Conservation (phyloP, 2,113 vertebrate species). For the Antechinus stuartii region DNA sequence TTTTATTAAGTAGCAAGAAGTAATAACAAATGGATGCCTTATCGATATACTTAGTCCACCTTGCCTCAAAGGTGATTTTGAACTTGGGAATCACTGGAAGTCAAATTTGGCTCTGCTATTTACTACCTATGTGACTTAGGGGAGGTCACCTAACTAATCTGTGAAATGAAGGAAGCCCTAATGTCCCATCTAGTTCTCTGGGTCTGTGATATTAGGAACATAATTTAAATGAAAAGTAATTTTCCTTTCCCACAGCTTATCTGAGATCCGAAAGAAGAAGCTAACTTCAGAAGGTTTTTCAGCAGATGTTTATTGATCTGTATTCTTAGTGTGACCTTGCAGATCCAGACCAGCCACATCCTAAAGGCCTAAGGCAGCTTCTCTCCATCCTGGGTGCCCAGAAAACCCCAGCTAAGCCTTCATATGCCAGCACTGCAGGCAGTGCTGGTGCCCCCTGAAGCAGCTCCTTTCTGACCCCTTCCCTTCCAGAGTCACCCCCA, state of each 20-base stretch:
- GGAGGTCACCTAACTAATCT: background rate
- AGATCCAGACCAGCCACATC: background rate
- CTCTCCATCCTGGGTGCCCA: background rate
- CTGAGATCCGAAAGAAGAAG: background rate
- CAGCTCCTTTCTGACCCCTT: background rate
- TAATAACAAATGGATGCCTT: background rate
- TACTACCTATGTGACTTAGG: background rate
- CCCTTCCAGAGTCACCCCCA: background rate
- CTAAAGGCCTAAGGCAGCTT: background rate
- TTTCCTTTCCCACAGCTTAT: background rate
- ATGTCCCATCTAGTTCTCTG: background rate
- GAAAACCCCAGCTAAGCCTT: background rate
- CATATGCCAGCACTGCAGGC: background rate
- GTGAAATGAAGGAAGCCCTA: background rate
- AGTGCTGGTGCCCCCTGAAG: background rate
- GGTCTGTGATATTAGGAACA: background rate
- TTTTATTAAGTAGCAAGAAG: background rate
- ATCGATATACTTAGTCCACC: background rate
- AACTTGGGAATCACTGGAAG: background rate
- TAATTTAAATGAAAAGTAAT: background rate
- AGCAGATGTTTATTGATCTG: background rate
- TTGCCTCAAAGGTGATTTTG: background rate
- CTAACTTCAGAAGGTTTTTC: background rate
- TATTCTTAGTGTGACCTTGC: background rate
- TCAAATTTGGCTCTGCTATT: background rate